Evolutionary conservation across 2,797 vertebrate genomes (phyloP).

Genomic region (Okamejei kenojei): DNA sequence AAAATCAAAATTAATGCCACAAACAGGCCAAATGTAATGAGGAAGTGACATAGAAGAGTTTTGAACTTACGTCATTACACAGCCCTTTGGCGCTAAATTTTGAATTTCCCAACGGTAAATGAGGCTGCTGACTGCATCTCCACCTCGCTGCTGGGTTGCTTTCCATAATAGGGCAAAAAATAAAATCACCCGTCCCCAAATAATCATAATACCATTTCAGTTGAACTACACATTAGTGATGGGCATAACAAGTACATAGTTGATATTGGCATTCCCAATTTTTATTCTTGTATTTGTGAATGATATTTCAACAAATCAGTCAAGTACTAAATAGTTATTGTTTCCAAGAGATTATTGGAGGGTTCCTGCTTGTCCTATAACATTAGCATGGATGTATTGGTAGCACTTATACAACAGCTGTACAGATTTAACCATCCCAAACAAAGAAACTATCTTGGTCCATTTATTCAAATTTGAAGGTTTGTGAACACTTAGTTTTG

Average conservation of each 20-base stretch:
- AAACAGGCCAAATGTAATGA: not conserved
- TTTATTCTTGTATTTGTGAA: not conserved
- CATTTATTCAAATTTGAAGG: not conserved
- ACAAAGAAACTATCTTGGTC: not conserved
- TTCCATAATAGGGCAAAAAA: constrained; percentile 14
- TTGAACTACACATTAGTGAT: constrained; percentile 25
- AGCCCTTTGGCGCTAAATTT: constrained; percentile 7
- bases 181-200: constrained; percentile 22
- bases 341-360: not conserved
- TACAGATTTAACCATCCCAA: not conserved
- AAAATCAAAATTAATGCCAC: not conserved
- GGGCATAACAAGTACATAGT: constrained; percentile 21
- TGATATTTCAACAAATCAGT: not conserved
- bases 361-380: not conserved
- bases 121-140: not conserved
- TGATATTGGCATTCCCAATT: not conserved
- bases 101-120: constrained; percentile 24
- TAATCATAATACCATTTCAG: constrained; percentile 13
- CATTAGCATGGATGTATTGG: not conserved
- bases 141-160: constrained; percentile 2
- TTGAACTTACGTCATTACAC: constrained; percentile 30
- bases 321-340: not conserved
- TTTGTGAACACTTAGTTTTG: not conserved
- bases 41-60: constrained; percentile 17
- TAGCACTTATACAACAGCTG: not conserved